Conservation (phyloP, 2,888 invertebrate genomes). For the Lycaena phlaeas region DNA sequence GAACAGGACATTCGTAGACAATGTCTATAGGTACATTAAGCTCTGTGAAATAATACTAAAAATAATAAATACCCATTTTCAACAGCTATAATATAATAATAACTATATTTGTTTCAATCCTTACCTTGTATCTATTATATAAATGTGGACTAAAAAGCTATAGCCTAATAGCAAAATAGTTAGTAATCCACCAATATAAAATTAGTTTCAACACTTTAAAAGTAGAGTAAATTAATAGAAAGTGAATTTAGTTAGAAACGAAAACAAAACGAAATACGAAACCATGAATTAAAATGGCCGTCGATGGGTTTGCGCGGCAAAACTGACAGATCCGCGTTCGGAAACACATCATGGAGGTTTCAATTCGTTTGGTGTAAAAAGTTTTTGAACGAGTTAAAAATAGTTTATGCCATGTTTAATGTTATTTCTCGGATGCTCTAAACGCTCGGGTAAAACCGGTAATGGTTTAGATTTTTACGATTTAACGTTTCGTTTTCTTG, state of each 20-base stretch:
- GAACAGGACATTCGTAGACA: no score
- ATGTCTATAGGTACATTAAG: no score
- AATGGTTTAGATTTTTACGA: no score
- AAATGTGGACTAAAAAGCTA: neutral
- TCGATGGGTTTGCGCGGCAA: constrained; percentile 24
- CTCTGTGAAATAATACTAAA: no score
- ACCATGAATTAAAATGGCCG: constrained; percentile 34
- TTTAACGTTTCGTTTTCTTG: no score
- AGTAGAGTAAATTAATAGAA: constrained; percentile 45
- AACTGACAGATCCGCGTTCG: constrained; percentile 22
- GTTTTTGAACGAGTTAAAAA: constrained; percentile 8
- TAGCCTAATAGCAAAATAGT: neutral
- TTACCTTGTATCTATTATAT: no score
- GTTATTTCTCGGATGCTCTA: neutral
- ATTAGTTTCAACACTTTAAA: neutral
- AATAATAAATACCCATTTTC: no score
- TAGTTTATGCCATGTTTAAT: constrained; percentile 4
- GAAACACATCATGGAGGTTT: constrained; percentile 16
- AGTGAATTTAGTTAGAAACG: constrained; percentile 52
- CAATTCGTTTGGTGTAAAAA: constrained; percentile 6
- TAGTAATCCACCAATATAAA: neutral
- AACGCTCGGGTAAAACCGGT: no score
- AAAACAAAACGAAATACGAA: constrained; percentile 46
- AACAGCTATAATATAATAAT: no score
- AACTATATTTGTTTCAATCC: no score